A percentile compares a stretch with the other conserved stretches of the same genome.
Conservation (phyloP, 2,797 vertebrate species). For the Gambusia yucatana region DNA sequence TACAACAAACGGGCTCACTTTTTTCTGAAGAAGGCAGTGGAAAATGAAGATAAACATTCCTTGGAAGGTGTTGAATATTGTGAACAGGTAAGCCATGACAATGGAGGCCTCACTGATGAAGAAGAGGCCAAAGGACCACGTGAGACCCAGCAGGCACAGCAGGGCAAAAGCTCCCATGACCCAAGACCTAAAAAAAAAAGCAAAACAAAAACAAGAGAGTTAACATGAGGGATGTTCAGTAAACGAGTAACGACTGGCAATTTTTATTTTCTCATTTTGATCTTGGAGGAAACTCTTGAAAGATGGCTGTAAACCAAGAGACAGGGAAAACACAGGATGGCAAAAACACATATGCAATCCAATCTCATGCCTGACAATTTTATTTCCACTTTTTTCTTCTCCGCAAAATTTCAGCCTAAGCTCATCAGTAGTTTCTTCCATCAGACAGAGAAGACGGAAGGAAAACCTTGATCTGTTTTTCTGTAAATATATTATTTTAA, state of each 20-base stretch:
- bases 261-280: slow-evolving; percentile 19
- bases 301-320: slow-evolving; percentile 78
- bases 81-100: slow-evolving; percentile 98
- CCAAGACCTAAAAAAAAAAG: slow-evolving; percentile 87
- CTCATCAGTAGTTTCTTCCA: slow-evolving; percentile 11
- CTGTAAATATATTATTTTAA: slow-evolving; percentile 18
- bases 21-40: slow-evolving; percentile 97
- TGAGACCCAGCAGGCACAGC: slow-evolving; percentile 94
- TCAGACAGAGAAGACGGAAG: slow-evolving; percentile 34
- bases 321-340: slow-evolving; percentile 28
- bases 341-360: slow-evolving; percentile 15
- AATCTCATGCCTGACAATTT: slow-evolving; percentile 7
- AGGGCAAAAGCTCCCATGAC: slow-evolving; percentile 96
- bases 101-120: slow-evolving; percentile 95
- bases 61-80: slow-evolving; percentile 98
- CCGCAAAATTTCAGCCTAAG: slow-evolving; percentile 25
- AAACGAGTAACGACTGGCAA: slow-evolving; percentile 11
- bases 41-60: slow-evolving; percentile 99
- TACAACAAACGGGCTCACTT: slow-evolving; percentile 82
- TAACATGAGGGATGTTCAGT: slow-evolving; percentile 18
- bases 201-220: slow-evolving; percentile 25
- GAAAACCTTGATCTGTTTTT: slow-evolving; percentile 30
- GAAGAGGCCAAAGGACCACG: slow-evolving; percentile 97
- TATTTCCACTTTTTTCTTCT: slow-evolving; percentile 21
- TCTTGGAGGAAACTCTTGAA: slow-evolving; percentile 73